These are phyloP conservation scores for Steinernema khuongi DNA, from an alignment of 1,140 invertebrate genomes.

Conservation along the genomic window DNA sequence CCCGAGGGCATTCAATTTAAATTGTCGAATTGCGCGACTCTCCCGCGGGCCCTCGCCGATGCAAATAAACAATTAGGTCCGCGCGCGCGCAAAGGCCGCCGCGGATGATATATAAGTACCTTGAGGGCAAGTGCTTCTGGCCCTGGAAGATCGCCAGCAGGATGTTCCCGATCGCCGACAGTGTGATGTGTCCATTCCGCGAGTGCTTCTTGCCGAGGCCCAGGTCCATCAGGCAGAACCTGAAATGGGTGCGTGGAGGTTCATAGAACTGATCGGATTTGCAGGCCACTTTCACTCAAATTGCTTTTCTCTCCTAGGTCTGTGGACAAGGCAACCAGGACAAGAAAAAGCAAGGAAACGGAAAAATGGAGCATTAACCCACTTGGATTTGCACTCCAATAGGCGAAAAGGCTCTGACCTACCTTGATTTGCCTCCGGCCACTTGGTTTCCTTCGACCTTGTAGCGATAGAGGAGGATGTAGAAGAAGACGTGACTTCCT, in stretches of 20 bases:
- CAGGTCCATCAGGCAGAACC: slow-evolving; percentile 34
- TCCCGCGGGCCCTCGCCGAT: background rate
- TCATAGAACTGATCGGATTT: no score
- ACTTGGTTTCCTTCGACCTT: slow-evolving; percentile 26
- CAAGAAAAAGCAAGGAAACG: no score
- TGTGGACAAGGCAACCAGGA: no score
- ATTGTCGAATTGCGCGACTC: slow-evolving; percentile 5
- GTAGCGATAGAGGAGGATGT: slow-evolving; percentile 33
- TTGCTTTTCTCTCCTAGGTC: no score
- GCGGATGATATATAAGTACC: slow-evolving; percentile 25
- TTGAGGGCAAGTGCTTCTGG: slow-evolving; percentile 43
- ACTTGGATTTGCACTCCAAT: background rate
- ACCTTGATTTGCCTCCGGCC: slow-evolving; percentile 26
- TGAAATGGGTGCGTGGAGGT: background rate
- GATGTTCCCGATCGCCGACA: slow-evolving; percentile 38
- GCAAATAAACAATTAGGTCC: slow-evolving; percentile 13
- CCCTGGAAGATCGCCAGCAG: slow-evolving; percentile 40
- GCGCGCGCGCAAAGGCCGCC: background rate
- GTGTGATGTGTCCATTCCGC: slow-evolving; percentile 35
- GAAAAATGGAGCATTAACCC: background rate
- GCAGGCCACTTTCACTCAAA: no score
- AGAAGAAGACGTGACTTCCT: slow-evolving; percentile 35
- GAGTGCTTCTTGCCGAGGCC: slow-evolving; percentile 46
- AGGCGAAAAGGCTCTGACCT: slow-evolving; percentile 19
- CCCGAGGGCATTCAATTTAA: slow-evolving; percentile 6